phyloP scores from a whole-genome alignment of 2,797 vertebrate species.

The Mionectes olivaceus region DNA sequence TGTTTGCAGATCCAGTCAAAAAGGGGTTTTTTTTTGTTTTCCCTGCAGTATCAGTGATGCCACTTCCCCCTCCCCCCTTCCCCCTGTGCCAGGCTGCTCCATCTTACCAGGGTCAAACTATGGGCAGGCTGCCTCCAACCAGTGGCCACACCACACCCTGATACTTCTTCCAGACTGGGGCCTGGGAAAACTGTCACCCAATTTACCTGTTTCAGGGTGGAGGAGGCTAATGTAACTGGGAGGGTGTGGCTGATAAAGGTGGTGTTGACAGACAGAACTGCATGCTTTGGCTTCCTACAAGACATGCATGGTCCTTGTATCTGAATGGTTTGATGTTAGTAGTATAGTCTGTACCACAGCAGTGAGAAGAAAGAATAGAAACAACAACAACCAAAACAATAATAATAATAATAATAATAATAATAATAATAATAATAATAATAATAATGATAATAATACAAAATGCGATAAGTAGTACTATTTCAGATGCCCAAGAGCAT shows the following conservation, averaged over 20 bases:
- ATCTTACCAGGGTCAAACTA: not conserved
- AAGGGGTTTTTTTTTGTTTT: not conserved
- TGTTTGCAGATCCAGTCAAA: not conserved
- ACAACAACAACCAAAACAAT: not conserved
- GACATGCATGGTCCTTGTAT: not conserved
- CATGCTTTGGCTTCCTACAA: not conserved
- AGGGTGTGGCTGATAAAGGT: slow-evolving; percentile 57
- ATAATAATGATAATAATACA: not conserved
- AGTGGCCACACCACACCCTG: slow-evolving; percentile 20
- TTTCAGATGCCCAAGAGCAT: not conserved
- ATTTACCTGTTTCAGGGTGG: slow-evolving; percentile 58
- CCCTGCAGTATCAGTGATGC: not conserved
- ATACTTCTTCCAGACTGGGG: slow-evolving; percentile 33
- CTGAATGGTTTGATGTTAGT: not conserved
- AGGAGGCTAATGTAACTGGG: slow-evolving; percentile 7
- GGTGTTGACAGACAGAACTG: not conserved
- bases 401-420: not conserved
- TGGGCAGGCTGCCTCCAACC: not conserved
- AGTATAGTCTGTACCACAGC: not conserved
- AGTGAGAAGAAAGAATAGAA: not conserved
- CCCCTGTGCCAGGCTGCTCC: not conserved
- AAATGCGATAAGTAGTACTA: not conserved
- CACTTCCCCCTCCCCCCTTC: not conserved
- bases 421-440: not conserved
- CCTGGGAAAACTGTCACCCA: slow-evolving; percentile 53